phyloP scores from a whole-genome alignment of 2,888 invertebrate genomes.

The Acanthococcus lagerstroemiae region DNA sequence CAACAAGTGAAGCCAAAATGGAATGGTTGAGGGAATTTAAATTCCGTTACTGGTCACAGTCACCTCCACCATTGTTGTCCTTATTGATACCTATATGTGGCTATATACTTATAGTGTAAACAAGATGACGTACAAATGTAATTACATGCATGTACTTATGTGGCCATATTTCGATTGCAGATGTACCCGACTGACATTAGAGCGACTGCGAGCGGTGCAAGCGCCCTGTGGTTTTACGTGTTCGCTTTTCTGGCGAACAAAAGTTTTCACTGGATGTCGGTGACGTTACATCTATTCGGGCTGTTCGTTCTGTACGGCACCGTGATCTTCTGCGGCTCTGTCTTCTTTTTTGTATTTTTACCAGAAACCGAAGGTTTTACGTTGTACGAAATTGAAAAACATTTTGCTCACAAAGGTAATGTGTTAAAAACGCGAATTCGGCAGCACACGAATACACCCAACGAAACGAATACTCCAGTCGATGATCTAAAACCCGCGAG shows the following conservation, averaged over 20 bases:
- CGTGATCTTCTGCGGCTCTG: conserved; percentile 50
- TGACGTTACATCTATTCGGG: conserved; percentile 35
- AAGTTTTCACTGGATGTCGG: conserved; percentile 44
- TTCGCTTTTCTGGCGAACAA: conserved; percentile 68
- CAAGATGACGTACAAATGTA: too few relatives aligned
- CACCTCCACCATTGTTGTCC: too few relatives aligned
- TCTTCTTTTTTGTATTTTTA: conserved; percentile 55
- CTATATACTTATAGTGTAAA: too few relatives aligned
- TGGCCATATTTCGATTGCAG: conserved; percentile 42
- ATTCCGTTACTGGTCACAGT: too few relatives aligned
- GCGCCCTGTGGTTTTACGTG: conserved; percentile 63
- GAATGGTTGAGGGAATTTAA: too few relatives aligned
- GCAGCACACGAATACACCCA: too few relatives aligned
- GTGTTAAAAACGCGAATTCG: conserved; percentile 40
- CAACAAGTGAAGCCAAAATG: too few relatives aligned
- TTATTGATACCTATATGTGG: too few relatives aligned
- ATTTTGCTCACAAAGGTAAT: conserved; percentile 52
- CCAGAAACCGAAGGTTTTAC: conserved; percentile 77
- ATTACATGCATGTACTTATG: too few relatives aligned
- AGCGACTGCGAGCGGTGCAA: conserved; percentile 60
- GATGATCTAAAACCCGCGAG: too few relatives aligned
- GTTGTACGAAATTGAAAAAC: conserved; percentile 58
- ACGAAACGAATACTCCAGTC: too few relatives aligned
- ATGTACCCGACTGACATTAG: conserved; percentile 57
- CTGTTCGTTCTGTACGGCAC: conserved; percentile 38